Conservation (phyloP, 1,140 invertebrate genomes). For the Platorchestia sp. region DNA sequence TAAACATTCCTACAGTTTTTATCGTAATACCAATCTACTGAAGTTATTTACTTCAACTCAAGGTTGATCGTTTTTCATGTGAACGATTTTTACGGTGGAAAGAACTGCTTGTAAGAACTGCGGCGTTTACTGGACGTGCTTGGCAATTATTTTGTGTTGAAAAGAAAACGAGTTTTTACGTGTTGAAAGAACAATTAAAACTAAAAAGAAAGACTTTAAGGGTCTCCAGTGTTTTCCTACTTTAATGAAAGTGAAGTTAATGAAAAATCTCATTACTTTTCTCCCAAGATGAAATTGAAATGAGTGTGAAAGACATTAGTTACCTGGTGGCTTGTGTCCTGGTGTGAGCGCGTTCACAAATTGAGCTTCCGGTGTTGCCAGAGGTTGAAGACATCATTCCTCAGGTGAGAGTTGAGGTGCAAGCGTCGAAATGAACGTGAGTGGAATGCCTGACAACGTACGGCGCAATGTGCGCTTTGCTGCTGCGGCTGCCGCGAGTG, state of each 20-base stretch:
- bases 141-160: too few species aligned
- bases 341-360: neutral
- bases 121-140: too few species aligned
- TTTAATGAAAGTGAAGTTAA: too few species aligned
- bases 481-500: neutral
- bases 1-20: neutral
- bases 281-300: neutral
- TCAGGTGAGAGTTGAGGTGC: neutral
- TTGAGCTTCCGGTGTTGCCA: neutral
- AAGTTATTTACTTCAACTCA: neutral
- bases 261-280: too few species aligned
- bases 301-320: too few species aligned
- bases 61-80: neutral
- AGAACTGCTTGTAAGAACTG: too few species aligned
- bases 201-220: neutral
- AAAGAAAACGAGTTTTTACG: too few species aligned
- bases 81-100: too few species aligned
- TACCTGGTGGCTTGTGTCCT: too few species aligned
- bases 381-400: neutral
- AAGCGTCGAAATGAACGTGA: neutral
- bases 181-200: neutral
- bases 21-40: neutral
- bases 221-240: neutral
- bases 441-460: slow-evolving; percentile 36
- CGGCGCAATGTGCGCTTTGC: slow-evolving; percentile 17